phyloP scores from a whole-genome alignment of 2,888 invertebrate genomes.

The Agriopis marginaria region DNA sequence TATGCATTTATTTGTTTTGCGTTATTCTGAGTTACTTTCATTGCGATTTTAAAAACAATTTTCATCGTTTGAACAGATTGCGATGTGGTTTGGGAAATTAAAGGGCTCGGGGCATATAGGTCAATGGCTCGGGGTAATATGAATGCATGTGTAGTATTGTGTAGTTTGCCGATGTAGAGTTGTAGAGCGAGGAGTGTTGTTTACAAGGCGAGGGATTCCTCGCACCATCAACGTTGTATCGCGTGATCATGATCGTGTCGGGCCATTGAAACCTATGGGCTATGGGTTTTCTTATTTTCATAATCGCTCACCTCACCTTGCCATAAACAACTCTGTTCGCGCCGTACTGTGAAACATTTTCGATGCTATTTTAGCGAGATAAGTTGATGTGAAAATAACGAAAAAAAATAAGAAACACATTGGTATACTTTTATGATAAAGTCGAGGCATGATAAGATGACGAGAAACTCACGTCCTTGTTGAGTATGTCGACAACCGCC shows the following conservation, averaged over 20 bases:
- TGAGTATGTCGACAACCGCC: slow-evolving; percentile 90
- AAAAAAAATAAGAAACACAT: slow-evolving; percentile 6
- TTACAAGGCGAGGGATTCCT: slow-evolving; percentile 62
- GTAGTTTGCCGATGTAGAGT: slow-evolving; percentile 39
- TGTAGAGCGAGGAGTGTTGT: slow-evolving; percentile 54
- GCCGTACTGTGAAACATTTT: slow-evolving; percentile 9
- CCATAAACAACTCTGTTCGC: slow-evolving; percentile 19
- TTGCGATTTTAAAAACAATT: not conserved
- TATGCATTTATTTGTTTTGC: slow-evolving; percentile 11
- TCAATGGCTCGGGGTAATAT: too few species aligned
- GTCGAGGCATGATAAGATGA: not conserved
- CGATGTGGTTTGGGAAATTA: slow-evolving; percentile 5
- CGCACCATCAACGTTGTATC: slow-evolving; percentile 64
- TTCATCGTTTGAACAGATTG: not conserved
- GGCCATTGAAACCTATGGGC: slow-evolving; percentile 54
- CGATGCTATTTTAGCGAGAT: slow-evolving; percentile 7
- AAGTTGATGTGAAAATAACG: slow-evolving; percentile 7
- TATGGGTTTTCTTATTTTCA: slow-evolving; percentile 63
- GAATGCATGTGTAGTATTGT: slow-evolving; percentile 42
- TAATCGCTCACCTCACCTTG: slow-evolving; percentile 53
- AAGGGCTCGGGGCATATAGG: slow-evolving; percentile 1
- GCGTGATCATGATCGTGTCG: slow-evolving; percentile 64
- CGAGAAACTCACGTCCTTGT: slow-evolving; percentile 89
- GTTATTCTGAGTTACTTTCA: not conserved
- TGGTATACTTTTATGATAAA: slow-evolving; percentile 11